These are phyloP conservation scores for Nomia melanderi DNA, from an alignment of 1,140 invertebrate species.

Conservation along the genomic window DNA sequence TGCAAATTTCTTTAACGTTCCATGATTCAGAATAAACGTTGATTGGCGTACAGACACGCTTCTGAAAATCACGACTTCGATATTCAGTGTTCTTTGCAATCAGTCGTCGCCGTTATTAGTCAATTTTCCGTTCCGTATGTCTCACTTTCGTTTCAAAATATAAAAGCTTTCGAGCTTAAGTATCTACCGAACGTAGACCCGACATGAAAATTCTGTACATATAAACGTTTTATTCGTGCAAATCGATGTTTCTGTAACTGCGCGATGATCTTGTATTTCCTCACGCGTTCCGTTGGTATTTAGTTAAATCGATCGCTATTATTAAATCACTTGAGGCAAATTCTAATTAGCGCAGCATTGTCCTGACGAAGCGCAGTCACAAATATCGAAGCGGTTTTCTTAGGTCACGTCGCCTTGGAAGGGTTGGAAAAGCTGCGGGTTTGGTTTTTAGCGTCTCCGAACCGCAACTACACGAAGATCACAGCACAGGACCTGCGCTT, in stretches of 20 bases:
- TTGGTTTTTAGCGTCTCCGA: slow-evolving; percentile 48
- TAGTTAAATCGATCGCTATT: background rate
- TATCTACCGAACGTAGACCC: background rate
- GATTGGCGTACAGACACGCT: background rate
- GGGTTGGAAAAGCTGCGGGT: slow-evolving; percentile 68
- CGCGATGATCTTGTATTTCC: slow-evolving; percentile 52
- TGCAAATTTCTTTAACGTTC: background rate
- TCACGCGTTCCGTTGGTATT: background rate
- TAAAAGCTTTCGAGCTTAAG: background rate
- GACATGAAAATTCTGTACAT: background rate
- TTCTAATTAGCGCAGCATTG: slow-evolving; percentile 71
- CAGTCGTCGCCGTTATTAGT: background rate
- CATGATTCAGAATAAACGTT: background rate
- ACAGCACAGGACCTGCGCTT: slow-evolving; percentile 65
- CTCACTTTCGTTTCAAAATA: no score
- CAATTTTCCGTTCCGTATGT: background rate
- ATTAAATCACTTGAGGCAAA: slow-evolving; percentile 61
- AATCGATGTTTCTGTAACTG: background rate
- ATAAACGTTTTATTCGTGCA: background rate
- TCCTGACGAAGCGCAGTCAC: slow-evolving; percentile 74
- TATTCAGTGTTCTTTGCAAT: background rate
- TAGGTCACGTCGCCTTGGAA: slow-evolving; percentile 74
- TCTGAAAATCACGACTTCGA: background rate
- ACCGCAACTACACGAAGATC: slow-evolving; percentile 33
- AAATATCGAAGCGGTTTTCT: slow-evolving; percentile 75